A percentile compares a stretch with the other conserved stretches of the same genome.
phyloP scores from a whole-genome alignment of 2,113 vertebrate genomes.

The Eleginops maclovinus region DNA sequence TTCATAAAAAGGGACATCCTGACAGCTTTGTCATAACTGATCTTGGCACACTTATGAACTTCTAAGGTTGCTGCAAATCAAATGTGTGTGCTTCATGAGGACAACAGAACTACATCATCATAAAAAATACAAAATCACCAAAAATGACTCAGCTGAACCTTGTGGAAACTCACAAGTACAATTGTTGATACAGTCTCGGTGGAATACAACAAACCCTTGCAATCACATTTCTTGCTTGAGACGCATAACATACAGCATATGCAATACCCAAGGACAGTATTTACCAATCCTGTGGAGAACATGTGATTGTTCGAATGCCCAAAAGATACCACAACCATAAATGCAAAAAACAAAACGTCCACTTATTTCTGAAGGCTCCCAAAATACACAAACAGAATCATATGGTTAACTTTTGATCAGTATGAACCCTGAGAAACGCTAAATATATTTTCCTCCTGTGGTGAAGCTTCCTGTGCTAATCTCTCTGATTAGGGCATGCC shows the following conservation, averaged over 20 bases:
- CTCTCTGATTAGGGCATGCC: no score
- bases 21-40: not conserved
- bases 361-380: no score
- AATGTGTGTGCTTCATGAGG: not conserved
- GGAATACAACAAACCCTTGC: not conserved
- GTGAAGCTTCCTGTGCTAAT: no score
- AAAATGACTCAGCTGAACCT: not conserved
- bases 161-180: not conserved
- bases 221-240: not conserved
- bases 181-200: no score
- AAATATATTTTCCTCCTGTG: no score
- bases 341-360: no score
- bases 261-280: not conserved
- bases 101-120: not conserved
- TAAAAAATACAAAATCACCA: not conserved
- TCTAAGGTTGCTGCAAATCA: not conserved
- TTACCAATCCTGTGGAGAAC: no score
- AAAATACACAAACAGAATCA: no score
- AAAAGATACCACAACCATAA: no score
- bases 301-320: no score
- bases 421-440: no score
- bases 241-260: not conserved
- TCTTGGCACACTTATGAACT: not conserved
- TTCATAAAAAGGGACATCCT: not conserved
- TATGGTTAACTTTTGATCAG: no score